Evolutionary conservation across 2,797 vertebrate species (phyloP), one percentile per base, ranked within the genome.

Genomic region (Etheostoma nigrum): DNA sequence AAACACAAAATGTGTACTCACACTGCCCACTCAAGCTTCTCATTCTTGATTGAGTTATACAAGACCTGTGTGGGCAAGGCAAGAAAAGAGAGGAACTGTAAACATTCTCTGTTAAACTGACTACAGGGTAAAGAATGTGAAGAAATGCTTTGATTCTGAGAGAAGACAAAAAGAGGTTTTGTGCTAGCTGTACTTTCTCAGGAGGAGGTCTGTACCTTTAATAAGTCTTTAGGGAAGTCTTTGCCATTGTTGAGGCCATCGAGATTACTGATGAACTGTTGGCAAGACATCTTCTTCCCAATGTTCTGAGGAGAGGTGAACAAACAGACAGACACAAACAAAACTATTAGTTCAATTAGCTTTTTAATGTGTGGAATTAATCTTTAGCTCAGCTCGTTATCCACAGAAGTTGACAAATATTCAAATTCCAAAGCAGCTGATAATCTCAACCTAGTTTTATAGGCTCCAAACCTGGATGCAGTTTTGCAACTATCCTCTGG

Each of bases 1-100:
- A 14, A 45, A 72, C 15, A 61, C 58, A 36, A 62, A 70, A 78
- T n/a, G 25, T 53, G 72, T 95, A 98, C 98, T 99, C 94, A 99
- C 98, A 99, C 96, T 66, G 98, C 98, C 98, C 98, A 99, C 88
- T 99, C 97, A 36, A 99, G 95, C 92, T 99, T 99, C 91, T 99
- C 98, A 48, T 99, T 99, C 95, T 98, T 99, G 94, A 99, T 99
- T 36, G 98, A 99, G 93, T 97, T 98, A 87, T 99, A 99, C 60
- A 99, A 94, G 61, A 96, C 92, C 98, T 99, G 94, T 68, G 86
- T 90, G 67, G 86, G 86, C 55, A 89, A 74, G 58, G 25, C 25
- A 62, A 69, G 2, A 53, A 66, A 55, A 58, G 25, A 33, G 21
- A 70, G 18, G 55, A 49, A 60, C 14, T 58, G 52, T 63, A 3